Evolutionary conservation across 2,888 invertebrate species (phyloP).

Genomic region (Hecatera dysodea): DNA sequence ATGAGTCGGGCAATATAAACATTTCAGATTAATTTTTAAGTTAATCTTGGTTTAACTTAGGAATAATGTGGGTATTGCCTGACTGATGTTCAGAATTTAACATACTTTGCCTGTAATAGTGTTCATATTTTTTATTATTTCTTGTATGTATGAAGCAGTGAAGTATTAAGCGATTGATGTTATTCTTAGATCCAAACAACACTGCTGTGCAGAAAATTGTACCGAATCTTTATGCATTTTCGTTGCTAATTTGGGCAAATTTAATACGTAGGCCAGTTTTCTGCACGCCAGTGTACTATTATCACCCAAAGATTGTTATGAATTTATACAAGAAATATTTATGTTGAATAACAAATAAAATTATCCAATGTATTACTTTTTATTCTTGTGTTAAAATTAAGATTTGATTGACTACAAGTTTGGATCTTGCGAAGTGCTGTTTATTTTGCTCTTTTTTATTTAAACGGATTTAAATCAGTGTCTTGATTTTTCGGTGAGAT

Average conservation of each 20-base stretch:
- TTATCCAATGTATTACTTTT: conserved; percentile 79
- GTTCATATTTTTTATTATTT: conserved; percentile 66
- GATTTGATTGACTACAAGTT: conserved; percentile 60
- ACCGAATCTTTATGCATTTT: conserved; percentile 53
- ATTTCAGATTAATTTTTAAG: conserved; percentile 52
- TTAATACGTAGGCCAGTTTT: conserved; percentile 59
- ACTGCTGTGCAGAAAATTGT: conserved; percentile 69
- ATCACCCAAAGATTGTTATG: conserved; percentile 91
- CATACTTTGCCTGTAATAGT: conserved; percentile 55
- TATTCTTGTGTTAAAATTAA: conserved; percentile 68
- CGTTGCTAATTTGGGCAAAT: conserved; percentile 46
- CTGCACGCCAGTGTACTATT: conserved; percentile 79
- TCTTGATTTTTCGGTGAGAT: not conserved
- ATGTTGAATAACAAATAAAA: conserved; percentile 90
- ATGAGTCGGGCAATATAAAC: conserved; percentile 45
- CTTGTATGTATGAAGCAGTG: conserved; percentile 70
- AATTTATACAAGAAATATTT: conserved; percentile 91
- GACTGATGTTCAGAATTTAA: conserved; percentile 34
- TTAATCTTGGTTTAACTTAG: conserved; percentile 48
- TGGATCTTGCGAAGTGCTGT: conserved; percentile 55
- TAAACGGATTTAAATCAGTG: conserved; percentile 1
- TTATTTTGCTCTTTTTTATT: conserved; percentile 62
- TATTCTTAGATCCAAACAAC: conserved; percentile 84
- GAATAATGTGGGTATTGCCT: conserved; percentile 43
- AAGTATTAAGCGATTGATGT: conserved; percentile 78